A percentile compares a stretch with the other conserved stretches of the same genome.
phyloP scores from a whole-genome alignment of 1,140 invertebrate genomes.

The Platorchestia sp. region DNA sequence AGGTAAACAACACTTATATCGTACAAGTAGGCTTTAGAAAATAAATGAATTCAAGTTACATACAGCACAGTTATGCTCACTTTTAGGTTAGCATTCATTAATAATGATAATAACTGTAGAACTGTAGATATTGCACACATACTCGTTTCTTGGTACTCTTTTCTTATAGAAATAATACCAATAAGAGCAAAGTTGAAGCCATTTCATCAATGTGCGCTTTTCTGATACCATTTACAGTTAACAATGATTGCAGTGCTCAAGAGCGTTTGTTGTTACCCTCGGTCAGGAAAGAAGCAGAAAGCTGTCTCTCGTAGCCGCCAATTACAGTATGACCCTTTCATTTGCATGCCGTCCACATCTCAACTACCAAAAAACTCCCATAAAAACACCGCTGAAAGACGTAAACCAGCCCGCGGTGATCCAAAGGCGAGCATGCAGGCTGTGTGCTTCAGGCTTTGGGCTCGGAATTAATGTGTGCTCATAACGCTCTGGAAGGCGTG shows the following conservation, averaged over 20 bases:
- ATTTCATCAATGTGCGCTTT: neutral
- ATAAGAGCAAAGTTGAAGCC: neutral
- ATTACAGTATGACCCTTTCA: neutral
- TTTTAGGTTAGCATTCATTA: neutral
- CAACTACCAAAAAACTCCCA: neutral
- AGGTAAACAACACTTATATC: neutral
- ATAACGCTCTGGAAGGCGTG: neutral
- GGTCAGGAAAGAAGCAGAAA: conserved; percentile 28
- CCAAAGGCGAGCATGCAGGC: neutral
- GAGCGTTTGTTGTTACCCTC: neutral
- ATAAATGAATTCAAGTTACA: neutral
- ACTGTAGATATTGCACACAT: too few relatives aligned
- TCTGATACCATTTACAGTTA: neutral
- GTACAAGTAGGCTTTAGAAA: too few relatives aligned
- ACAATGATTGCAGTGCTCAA: neutral
- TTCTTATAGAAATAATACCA: neutral
- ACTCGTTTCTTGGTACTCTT: too few relatives aligned
- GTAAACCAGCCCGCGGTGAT: neutral
- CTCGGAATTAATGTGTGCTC: neutral
- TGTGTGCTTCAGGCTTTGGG: neutral
- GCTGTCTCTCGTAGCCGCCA: neutral
- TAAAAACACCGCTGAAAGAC: neutral
- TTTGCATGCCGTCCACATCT: conserved; percentile 1
- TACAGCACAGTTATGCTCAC: neutral
- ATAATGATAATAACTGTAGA: too few relatives aligned